phyloP scores from a whole-genome alignment of 2,113 vertebrate genomes.

The Cephalopholis sonnerati region DNA sequence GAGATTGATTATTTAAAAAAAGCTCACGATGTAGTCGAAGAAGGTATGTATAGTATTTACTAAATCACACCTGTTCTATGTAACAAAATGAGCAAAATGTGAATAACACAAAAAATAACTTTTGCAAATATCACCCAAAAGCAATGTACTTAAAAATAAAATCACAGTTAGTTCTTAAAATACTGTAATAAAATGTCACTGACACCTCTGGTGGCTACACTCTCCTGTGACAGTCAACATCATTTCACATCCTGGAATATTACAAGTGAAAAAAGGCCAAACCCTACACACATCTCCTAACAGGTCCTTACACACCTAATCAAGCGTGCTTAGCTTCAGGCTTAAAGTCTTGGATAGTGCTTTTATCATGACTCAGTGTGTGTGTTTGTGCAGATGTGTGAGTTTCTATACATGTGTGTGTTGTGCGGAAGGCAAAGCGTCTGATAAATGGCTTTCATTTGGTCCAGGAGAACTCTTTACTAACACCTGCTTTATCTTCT shows the following conservation, averaged over 20 bases:
- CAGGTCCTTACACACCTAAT: constrained; percentile 68
- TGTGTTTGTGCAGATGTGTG: constrained; percentile 39
- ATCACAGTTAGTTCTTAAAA: not conserved
- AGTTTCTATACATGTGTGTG: constrained; percentile 33
- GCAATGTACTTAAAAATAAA: not conserved
- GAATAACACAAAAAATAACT: not conserved
- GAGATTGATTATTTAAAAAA: not conserved
- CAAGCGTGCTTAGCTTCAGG: constrained; percentile 64
- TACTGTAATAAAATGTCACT: not conserved
- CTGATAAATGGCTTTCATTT: constrained; percentile 79
- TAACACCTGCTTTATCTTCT: constrained; percentile 74
- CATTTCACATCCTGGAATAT: constrained; percentile 28
- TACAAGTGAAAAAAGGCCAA: constrained; percentile 28
- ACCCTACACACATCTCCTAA: constrained; percentile 42
- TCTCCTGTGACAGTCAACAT: constrained; percentile 12
- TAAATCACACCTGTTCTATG: not conserved
- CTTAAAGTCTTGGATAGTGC: constrained; percentile 49
- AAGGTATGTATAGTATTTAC: not conserved
- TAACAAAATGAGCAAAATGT: not conserved
- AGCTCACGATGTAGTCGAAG: not conserved
- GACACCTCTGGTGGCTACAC: not conserved
- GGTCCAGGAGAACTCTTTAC: constrained; percentile 71
- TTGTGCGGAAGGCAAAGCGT: constrained; percentile 54
- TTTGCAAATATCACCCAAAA: not conserved
- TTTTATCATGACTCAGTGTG: constrained; percentile 58